These are phyloP conservation scores for Periparus ater DNA, from an alignment of 2,797 vertebrate genomes.

Conservation along the genomic window DNA sequence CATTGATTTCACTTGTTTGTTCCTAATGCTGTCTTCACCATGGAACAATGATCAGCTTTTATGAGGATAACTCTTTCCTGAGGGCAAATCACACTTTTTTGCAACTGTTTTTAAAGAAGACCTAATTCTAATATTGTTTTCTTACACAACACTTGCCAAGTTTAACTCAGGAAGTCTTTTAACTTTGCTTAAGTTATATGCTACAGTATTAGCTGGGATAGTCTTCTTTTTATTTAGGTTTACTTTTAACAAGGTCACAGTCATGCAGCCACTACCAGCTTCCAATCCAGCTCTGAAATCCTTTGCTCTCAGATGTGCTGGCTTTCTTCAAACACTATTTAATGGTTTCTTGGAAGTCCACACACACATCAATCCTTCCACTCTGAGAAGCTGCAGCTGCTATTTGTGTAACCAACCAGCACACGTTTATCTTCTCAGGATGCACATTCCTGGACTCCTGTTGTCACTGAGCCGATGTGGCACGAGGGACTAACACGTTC, in stretches of 20 bases:
- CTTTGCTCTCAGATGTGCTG: not conserved
- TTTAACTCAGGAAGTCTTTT: not conserved
- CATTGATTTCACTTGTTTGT: not conserved
- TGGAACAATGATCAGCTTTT: not conserved
- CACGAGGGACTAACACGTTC: not conserved
- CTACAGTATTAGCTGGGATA: not conserved
- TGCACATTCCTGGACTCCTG: not conserved
- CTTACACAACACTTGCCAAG: not conserved
- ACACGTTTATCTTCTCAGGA: not conserved
- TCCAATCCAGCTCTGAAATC: not conserved
- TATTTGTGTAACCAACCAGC: not conserved
- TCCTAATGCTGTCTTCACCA: not conserved
- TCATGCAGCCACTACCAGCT: not conserved
- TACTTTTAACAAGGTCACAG: not conserved
- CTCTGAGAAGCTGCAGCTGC: not conserved
- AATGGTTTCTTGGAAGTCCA: not conserved
- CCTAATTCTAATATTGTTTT: not conserved
- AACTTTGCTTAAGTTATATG: not conserved
- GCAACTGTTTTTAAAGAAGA: not conserved
- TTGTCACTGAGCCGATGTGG: not conserved
- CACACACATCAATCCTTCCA: not conserved
- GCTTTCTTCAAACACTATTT: not conserved
- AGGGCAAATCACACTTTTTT: not conserved
- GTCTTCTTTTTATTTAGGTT: not conserved
- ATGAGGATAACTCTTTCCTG: not conserved